Evolutionary conservation across 2,888 invertebrate species (phyloP), one percentile per base, ranked within the genome.

Genomic region (Ophioninae sp.): DNA sequence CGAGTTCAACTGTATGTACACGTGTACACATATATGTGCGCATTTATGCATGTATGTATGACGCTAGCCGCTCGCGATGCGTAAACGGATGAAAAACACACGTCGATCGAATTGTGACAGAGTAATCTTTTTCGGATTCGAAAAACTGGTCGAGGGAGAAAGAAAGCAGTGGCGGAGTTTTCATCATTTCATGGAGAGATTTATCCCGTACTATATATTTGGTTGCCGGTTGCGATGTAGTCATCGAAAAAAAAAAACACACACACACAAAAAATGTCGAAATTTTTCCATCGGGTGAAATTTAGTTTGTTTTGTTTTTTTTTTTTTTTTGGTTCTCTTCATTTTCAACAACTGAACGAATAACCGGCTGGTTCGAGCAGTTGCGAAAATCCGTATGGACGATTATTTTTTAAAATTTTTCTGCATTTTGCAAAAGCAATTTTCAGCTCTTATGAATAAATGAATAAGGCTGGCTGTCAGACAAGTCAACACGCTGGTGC

Each of bases 31-130:
- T 8, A 41, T 41, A 41, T 41, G 8, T 41, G 17, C 20, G 7
- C 59, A 6, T 61, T n/a, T n/a, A 21, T 10, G 21, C 44, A 8
- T 70, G 7, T 30, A 44, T 44, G 13, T 62, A 50, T 50, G 50
- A 44, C 50, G 39, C 50, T 74, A 30, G 65, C 44, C 68, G 69
- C 37, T 69, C 65, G 67, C 44, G 56, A 79, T 79, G 79, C 74
- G 69, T 57, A 69, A 79, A 56, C 21, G 74, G 69, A 82, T 79
- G 69, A 50, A 50, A 79, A 79, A 73, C 65, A 79, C 68, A 69
- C 73, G 82, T 82, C 82, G 72, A 75, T 82, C 79, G 70, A 75
- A 79, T 82, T 72, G 70, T 70, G 72, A 82, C 70, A 79, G 57
- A 64, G 82, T 79, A 79, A 79, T 79, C 44, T 82, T 79, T 79